Evolutionary conservation across 2,113 vertebrate species (phyloP), one percentile per base, ranked within the genome.

Genomic region (Crotalus helleri): DNA sequence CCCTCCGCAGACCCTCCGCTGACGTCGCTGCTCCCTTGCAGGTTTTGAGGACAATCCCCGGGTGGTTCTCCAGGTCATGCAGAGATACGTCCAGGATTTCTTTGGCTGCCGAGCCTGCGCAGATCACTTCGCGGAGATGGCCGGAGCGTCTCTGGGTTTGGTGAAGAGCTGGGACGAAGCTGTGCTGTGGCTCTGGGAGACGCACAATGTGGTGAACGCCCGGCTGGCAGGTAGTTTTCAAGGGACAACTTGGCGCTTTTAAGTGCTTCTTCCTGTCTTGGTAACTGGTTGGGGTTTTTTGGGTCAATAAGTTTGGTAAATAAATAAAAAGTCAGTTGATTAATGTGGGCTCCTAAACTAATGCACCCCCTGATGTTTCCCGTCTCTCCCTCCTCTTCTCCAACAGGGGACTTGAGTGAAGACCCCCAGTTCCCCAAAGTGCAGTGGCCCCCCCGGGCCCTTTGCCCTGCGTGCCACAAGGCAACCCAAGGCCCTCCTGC

Each of bases 171-270:
- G 39, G 0, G 98, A 99, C 24, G 93, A 98, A 11, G 98, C 99
- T 0, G 93, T 99, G 0, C 97, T 99, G 24, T 99, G 99, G 99
- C 98, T 99, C 17, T 99, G 99, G 99, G 98, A 95, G 93, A 98
- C 98, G 1, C 99, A 99, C 97, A 99, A 99, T n/a, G 88, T 96
- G 3, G 99, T 99, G 87, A 99, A 99, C 94, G 95, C 88, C 93
- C 97, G 98, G 90, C 97, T 99, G 8, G 97, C 98, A 97, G 98
- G 98, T 98, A 93, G 33, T 44, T 39, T 39, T 9, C 74, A 0
- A 96, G 89, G 29, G 59, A 85, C 12, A 1, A 7, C 17, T 85
- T 81, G 7, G 49, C 15, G 1, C 13, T 51, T 17, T 17, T 29
- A 15, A n/a, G 29, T 15, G 8, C 49, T 17, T 12, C n/a, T 26